Evolutionary conservation across 2,888 invertebrate species (phyloP).

Genomic region (Melieria crassipennis): DNA sequence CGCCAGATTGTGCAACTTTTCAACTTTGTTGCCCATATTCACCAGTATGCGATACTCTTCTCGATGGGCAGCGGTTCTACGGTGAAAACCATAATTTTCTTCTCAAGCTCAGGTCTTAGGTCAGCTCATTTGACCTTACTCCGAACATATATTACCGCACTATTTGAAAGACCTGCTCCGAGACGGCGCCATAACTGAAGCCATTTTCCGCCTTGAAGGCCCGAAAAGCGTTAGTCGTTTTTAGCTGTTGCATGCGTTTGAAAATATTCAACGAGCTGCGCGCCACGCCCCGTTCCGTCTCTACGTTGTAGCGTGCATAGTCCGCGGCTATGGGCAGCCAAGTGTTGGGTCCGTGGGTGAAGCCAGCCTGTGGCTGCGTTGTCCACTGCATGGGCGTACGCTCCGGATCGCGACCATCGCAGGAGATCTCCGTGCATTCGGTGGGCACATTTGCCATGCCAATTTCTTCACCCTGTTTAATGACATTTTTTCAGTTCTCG

Average conservation of each 20-base stretch:
- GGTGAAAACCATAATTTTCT: not conserved
- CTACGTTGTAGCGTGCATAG: constrained; percentile 70
- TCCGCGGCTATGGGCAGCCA: constrained; percentile 77
- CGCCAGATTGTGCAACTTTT: constrained; percentile 46
- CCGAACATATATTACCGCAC: constrained; percentile 46
- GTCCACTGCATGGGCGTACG: constrained; percentile 74
- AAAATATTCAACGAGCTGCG: constrained; percentile 72
- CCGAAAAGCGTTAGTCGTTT: constrained; percentile 64
- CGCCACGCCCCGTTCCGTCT: constrained; percentile 66
- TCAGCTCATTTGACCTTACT: not conserved
- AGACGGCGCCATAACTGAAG: constrained; percentile 55
- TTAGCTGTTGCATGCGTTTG: constrained; percentile 68
- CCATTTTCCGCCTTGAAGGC: constrained; percentile 51
- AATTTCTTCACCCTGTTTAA: constrained; percentile 74
- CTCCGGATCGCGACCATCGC: constrained; percentile 68
- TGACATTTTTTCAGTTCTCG: no score
- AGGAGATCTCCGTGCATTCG: constrained; percentile 56
- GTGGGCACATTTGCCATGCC: constrained; percentile 69
- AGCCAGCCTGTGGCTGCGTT: constrained; percentile 67
- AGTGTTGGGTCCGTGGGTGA: constrained; percentile 69
- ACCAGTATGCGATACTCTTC: constrained; percentile 58
- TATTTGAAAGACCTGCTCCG: constrained; percentile 57
- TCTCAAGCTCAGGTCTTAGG: no score
- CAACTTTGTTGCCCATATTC: constrained; percentile 55
- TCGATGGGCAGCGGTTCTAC: constrained; percentile 46